Percentiles rank a stretch among this genome's conserved stretches.
Conservation (phyloP, 2,113 vertebrate species). For the Nyctibius bracteatus region DNA sequence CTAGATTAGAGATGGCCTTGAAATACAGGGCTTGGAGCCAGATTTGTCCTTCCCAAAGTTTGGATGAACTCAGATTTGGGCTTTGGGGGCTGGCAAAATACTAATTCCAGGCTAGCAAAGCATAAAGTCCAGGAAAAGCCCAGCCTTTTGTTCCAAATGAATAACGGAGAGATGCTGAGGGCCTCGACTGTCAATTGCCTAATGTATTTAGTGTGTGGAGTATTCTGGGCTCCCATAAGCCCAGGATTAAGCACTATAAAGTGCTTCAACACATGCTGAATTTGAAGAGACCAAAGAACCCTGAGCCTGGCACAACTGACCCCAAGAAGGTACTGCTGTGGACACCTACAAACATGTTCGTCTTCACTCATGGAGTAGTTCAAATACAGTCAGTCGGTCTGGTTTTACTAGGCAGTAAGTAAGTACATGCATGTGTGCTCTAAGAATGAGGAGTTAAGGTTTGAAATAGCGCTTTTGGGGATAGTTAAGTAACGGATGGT, state of each 20-base stretch:
- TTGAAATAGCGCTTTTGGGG: neutral
- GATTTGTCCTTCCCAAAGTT: neutral
- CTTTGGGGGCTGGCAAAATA: neutral
- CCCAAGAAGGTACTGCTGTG: neutral
- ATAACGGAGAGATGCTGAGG: neutral
- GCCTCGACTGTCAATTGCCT: accelerated
- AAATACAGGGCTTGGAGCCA: constrained; percentile 16
- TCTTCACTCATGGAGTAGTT: neutral
- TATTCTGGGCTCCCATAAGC: neutral
- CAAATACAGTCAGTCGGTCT: neutral
- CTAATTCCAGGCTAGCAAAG: neutral
- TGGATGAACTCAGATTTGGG: constrained; percentile 1
- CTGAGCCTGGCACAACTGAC: neutral
- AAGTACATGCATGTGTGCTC: neutral
- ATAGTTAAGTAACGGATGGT: neutral
- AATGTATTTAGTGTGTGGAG: neutral
- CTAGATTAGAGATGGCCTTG: neutral
- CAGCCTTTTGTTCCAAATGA: neutral
- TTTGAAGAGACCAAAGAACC: neutral
- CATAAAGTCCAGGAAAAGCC: neutral
- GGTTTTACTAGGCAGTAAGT: neutral
- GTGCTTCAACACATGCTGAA: neutral
- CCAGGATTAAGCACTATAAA: neutral
- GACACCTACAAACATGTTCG: neutral
- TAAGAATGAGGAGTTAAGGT: neutral